These are phyloP conservation scores for Dichetophora obliterata DNA, from an alignment of 2,888 invertebrate genomes.

Conservation along the genomic window DNA sequence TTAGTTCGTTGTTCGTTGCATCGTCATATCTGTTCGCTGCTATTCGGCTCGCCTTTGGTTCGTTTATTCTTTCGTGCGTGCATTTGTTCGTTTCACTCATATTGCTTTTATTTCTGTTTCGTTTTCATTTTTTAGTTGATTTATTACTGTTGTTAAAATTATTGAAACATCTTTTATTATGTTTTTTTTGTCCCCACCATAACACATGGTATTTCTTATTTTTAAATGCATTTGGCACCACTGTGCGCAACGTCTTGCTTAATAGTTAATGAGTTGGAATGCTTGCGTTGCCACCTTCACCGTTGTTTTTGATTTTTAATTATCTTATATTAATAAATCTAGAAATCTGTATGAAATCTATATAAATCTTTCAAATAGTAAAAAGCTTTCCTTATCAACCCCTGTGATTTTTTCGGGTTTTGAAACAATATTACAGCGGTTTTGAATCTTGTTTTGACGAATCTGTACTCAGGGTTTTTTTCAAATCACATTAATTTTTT, in stretches of 20 bases:
- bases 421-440: no score
- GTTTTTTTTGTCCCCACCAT: not conserved
- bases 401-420: no score
- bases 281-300: no score
- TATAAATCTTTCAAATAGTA: no score
- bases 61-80: not conserved
- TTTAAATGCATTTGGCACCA: not conserved
- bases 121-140: not conserved
- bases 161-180: not conserved
- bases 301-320: no score
- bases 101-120: not conserved
- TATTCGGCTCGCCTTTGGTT: not conserved
- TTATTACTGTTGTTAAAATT: not conserved
- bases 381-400: no score
- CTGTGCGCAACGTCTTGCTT: not conserved
- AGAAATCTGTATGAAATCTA: no score
- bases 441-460: no score
- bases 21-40: not conserved
- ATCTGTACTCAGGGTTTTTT: no score
- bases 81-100: conserved; percentile 16
- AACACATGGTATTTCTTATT: not conserved
- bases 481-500: no score
- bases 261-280: no score
- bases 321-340: no score
- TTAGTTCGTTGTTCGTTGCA: not conserved